These are phyloP conservation scores for Natrix natrix DNA, from an alignment of 2,797 vertebrate species.

Conservation along the genomic window DNA sequence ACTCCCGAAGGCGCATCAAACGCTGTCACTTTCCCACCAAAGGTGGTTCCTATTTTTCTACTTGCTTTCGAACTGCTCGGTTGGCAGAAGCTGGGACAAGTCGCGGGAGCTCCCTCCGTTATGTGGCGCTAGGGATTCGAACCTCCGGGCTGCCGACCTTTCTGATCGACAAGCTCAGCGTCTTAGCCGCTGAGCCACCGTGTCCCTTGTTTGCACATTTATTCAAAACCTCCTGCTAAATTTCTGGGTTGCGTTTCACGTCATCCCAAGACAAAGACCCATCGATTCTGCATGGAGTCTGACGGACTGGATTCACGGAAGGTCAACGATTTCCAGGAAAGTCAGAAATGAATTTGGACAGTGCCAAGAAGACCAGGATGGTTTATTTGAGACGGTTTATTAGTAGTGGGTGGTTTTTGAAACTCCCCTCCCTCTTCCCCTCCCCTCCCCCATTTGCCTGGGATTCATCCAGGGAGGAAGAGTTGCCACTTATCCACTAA, in stretches of 20 bases:
- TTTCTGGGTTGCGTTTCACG: neutral
- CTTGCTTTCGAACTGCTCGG: too few relatives aligned
- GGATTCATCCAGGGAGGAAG: too few relatives aligned
- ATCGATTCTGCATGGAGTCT: neutral
- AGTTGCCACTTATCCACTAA: neutral
- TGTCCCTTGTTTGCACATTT: neutral
- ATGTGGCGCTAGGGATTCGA: too few relatives aligned
- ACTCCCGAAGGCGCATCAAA: too few relatives aligned
- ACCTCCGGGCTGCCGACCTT: too few relatives aligned
- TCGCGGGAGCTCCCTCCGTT: too few relatives aligned
- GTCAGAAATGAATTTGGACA: constrained; percentile 14
- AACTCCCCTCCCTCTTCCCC: neutral
- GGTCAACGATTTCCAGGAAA: constrained; percentile 20
- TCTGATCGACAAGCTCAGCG: too few relatives aligned
- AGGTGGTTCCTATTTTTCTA: too few relatives aligned
- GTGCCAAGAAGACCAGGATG: neutral
- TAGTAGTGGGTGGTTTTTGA: neutral
- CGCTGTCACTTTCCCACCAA: too few relatives aligned
- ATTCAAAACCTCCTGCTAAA: neutral
- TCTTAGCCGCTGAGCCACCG: too few relatives aligned
- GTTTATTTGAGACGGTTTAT: neutral
- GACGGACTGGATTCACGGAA: neutral
- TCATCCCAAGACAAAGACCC: neutral
- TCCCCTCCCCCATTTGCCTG: neutral
- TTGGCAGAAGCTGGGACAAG: too few relatives aligned